Conservation (phyloP, 2,888 invertebrate genomes). For the Steromphala cineraria region DNA sequence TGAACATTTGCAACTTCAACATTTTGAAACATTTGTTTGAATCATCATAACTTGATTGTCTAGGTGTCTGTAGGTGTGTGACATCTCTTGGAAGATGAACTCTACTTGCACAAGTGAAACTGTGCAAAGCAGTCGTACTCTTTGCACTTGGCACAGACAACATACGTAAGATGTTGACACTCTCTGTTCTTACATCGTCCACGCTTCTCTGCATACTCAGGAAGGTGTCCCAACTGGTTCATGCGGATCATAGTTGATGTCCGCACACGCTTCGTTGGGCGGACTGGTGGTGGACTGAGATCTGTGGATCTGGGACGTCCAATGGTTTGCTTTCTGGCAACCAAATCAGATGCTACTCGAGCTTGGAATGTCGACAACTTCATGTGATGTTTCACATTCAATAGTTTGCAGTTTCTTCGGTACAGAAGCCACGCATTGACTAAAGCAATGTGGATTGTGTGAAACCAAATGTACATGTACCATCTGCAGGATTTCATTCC, state of each 20-base stretch:
- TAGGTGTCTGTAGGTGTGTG: too few species aligned
- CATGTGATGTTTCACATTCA: constrained; percentile 25
- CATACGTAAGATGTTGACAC: neutral
- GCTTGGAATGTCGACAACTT: constrained; percentile 26
- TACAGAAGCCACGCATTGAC: constrained; percentile 40
- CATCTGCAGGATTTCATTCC: constrained; percentile 32
- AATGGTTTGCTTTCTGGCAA: neutral
- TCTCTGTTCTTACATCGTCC: constrained; percentile 11
- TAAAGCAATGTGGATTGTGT: constrained; percentile 33
- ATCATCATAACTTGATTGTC: too few species aligned
- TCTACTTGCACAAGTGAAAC: constrained; percentile 9
- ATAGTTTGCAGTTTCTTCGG: constrained; percentile 25
- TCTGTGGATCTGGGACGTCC: neutral
- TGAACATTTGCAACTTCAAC: too few species aligned
- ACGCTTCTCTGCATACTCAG: constrained; percentile 7
- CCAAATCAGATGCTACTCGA: constrained; percentile 11
- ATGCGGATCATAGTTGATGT: constrained; percentile 22
- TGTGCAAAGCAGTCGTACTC: constrained; percentile 27
- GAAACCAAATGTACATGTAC: constrained; percentile 42
- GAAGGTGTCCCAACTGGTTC: constrained; percentile 23
- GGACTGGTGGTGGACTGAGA: neutral
- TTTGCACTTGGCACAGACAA: constrained; percentile 23
- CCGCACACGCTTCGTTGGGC: neutral
- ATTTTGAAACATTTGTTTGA: too few species aligned
- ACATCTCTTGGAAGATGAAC: too few species aligned